Percentiles rank a stretch among this genome's conserved stretches.
Evolutionary conservation across 2,888 invertebrate species (phyloP).

Genomic region (Aspidapion aeneum): DNA sequence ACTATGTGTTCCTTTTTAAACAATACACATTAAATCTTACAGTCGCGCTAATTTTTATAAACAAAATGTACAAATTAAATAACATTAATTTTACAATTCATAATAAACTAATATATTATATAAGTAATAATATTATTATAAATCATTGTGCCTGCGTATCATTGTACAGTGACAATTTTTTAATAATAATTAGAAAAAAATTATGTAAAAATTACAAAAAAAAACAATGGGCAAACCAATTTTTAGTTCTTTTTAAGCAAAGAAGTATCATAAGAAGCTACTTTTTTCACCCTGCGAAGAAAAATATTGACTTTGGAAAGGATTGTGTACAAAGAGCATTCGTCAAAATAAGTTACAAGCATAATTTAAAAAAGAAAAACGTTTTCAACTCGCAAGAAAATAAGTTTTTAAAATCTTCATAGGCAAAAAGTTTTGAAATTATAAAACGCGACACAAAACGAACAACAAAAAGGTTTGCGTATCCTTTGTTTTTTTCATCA

Average conservation of each 20-base stretch:
- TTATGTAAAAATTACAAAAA: neutral
- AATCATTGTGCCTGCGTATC: slow-evolving; percentile 27
- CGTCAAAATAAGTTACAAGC: too few species aligned
- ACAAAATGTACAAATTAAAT: slow-evolving; percentile 44
- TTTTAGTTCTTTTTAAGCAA: neutral
- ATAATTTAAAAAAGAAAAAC: too few species aligned
- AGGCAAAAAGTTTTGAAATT: too few species aligned
- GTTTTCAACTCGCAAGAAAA: too few species aligned
- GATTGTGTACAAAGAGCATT: too few species aligned
- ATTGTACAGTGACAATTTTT: slow-evolving; percentile 32
- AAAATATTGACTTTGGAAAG: too few species aligned
- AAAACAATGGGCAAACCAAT: too few species aligned
- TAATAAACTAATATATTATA: too few species aligned
- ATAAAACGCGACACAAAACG: too few species aligned
- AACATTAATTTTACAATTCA: slow-evolving; percentile 32
- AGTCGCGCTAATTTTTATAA: slow-evolving; percentile 39
- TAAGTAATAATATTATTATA: slow-evolving; percentile 12
- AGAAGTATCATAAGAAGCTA: slow-evolving; percentile 3
- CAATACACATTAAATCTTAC: slow-evolving; percentile 51
- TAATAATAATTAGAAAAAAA: neutral
- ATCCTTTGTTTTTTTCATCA: neutral
- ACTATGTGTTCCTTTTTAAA: slow-evolving; percentile 53
- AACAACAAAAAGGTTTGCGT: neutral
- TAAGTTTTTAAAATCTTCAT: too few species aligned
- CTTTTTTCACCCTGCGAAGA: too few species aligned